Evolutionary conservation across 2,113 vertebrate species (phyloP).

Genomic region (Anas platyrhynchos): DNA sequence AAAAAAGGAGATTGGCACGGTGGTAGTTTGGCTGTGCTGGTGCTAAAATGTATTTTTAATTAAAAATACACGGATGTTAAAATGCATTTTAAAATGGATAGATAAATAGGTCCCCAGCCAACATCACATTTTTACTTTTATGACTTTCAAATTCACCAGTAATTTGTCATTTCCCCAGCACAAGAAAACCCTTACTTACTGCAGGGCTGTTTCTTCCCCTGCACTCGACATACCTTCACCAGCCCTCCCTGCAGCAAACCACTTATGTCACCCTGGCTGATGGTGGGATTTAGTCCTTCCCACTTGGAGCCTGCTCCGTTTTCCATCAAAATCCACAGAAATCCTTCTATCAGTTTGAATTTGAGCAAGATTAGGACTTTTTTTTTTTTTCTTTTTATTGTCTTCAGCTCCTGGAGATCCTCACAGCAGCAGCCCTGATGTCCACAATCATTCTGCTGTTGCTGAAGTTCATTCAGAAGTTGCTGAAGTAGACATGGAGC

Average conservation of each 20-base stretch:
- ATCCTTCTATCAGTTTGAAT: background rate
- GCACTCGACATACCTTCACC: background rate
- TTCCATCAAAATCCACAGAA: background rate
- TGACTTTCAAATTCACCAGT: background rate
- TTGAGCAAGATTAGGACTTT: background rate
- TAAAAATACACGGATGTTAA: constrained; percentile 14
- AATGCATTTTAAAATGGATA: background rate
- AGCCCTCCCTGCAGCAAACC: too few relatives aligned
- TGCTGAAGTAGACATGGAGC: too few relatives aligned
- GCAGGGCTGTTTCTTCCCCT: background rate
- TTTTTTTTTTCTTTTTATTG: too few relatives aligned
- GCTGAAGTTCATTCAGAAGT: too few relatives aligned
- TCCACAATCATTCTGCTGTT: background rate
- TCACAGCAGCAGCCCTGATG: background rate
- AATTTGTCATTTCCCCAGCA: background rate
- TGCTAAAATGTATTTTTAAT: constrained; percentile 66
- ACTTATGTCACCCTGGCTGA: rapidly evolving
- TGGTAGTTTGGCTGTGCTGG: constrained; percentile 40
- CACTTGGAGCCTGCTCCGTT: background rate
- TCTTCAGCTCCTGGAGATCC: background rate
- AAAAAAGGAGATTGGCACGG: background rate
- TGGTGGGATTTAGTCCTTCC: rapidly evolving
- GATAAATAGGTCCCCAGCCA: constrained; percentile 10
- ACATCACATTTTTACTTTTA: background rate
- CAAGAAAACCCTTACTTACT: background rate